Base-by-base conservation (phyloP, 2,888 invertebrate species). In the Tribolium freemani region DNA sequence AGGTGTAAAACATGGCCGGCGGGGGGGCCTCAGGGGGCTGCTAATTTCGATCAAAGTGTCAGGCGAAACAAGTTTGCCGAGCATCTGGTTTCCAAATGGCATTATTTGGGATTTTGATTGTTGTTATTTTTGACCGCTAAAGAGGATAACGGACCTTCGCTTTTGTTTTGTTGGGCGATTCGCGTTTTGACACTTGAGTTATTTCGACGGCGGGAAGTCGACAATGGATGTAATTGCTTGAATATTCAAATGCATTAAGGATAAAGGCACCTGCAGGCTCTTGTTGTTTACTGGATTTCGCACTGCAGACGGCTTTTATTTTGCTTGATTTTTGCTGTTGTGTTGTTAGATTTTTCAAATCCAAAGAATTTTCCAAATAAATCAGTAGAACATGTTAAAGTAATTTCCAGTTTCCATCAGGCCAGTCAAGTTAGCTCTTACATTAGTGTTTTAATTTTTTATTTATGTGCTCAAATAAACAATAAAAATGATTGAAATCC, bases 111-210 rank as follows among this genome's bases (percentile, higher is more conserved):
- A 21, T 53, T 53, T 53, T 53, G 26, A 26, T 53, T 10, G 56
- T 30, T 11, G 31, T n/a, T 53, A 26, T 21, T 53, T 53, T 26
- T 38, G 38, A 38, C 38, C 38, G n/a, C 38, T 38, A n/a, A 8
- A 8, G 9, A 8, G 38, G n/a, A 38, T 38, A 38, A 38, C 38
- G 38, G 38, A 38, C n/a, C 8, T 0, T 38, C 8, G 38, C 3
- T n/a, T 38, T 38, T 38, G 38, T 48, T 3, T 48, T 16, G 48
- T 48, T 48, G 44, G 45, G 58, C 11, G 56, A 13, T 13, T 38
- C 38, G 56, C 56, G 13, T 30, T 56, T 58, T 46, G 58, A 58
- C 58, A 58, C 45, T 58, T 21, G 58, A 58, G 58, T 45, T 13
- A 58, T 45, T 58, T 44, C 46, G 38, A 58, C 58, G 21, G 58